Evolutionary conservation across 2,797 vertebrate species (phyloP), one percentile per base, ranked within the genome.

Genomic region (Platalea minor): DNA sequence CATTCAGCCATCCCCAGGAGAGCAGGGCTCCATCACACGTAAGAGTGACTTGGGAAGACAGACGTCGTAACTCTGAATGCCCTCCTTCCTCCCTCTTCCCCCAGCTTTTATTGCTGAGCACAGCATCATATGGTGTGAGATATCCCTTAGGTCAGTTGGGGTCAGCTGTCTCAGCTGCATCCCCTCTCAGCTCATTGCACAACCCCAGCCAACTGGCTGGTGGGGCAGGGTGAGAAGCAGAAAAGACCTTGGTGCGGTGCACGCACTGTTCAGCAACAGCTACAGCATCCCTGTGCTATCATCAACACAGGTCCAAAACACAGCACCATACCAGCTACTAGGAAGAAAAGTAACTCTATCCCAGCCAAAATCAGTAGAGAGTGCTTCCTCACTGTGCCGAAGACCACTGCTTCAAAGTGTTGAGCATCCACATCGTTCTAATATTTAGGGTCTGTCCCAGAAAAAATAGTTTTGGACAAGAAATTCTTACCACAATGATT

Each of bases 41-140:
- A 25, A 35, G 6, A 4, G 26, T 16, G 9, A 45, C 33, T 23
- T 15, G 37, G 39, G 37, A 51, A 72, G 45, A 50, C 35, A 45
- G 37, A 45, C 0, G 0, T 18, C 0, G 2, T 33, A 59, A 57
- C 24, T 23, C 59, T 18, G 45, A n/a, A 54, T 0, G 3, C 14
- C 31, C 23, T 33, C 17, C 26, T 25, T 43, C 26, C 51, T 75
- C 17, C 70, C 63, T 5, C 51, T 48, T 50, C 19, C 50, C 50
- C 28, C 50, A 13, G 50, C 17, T 74, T 51, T 60, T 46, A 21
- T 0, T 7, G 87, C 72, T 21, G 24, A 67, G 61, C n/a, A 5
- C 2, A 0, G 20, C 1, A 0, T 9, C 35, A 8, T 6, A 3
- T 0, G 0, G 9, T 4, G 7, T 19, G 65, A 56, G 35, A 41